Base-by-base conservation (phyloP, 2,888 invertebrate species). In the Argyra leucocephala region DNA sequence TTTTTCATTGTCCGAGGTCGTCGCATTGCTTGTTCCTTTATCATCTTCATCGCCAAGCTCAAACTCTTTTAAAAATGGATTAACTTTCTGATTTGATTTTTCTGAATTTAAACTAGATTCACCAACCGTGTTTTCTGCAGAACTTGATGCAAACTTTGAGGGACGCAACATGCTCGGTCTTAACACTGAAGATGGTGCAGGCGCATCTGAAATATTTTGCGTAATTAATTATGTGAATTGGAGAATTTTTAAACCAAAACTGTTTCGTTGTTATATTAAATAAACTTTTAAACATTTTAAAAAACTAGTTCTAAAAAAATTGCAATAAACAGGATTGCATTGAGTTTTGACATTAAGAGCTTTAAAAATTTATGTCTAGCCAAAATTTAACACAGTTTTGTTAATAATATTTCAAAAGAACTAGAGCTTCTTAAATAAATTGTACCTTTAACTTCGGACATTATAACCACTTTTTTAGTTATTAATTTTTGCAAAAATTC, bases 51-150 rank as follows among this genome's bases (percentile, higher is more conserved):
- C 48, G 2, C 18, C 48, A 9, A 48, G 9, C 18, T 48, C 21
- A 36, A 31, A 57, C 15, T 77, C 77, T 26, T 75, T 75, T 66
- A 78, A 69, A 65, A 78, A 78, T 2, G 78, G 78, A 72, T 78
- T 78, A n/a, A 69, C 69, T 6, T 69, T 66, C 62, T 70, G 66
- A 21, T 66, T 67, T 15, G 48, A 18, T 48, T 48, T 48, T 18
- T n/a, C 48, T 3, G 48, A 48, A 18, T 48, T 48, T 18, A 18
- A 12, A 15, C 48, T 48, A 5, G 48, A 5, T 48, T 48, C 48
- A 2, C 48, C 48, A 10, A 9, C 9, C 9, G 31, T 31, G n/a
- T 18, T 48, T 18, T 48, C 48, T 18, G 18, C 2, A 3, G 48
- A 3, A 48, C n/a, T 48, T 48, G 74, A 69, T 24, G 73, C 72